phyloP scores from a whole-genome alignment of 2,888 invertebrate genomes.

The Xanthorhoe spadicearia region DNA sequence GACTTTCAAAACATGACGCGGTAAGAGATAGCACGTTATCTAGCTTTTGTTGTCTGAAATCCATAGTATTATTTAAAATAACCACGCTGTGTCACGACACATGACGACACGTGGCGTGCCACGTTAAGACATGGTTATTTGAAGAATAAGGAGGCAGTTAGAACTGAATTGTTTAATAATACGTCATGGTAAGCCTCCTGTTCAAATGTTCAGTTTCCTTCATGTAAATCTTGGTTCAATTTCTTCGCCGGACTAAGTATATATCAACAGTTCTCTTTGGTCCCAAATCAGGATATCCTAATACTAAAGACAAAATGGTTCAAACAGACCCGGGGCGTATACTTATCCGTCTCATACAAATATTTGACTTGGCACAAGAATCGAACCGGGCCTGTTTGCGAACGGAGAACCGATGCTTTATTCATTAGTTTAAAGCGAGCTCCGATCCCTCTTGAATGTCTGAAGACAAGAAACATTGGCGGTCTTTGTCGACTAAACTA shows the following conservation, averaged over 20 bases:
- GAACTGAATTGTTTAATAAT: no score
- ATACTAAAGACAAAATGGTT: conserved; percentile 40
- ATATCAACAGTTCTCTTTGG: neutral
- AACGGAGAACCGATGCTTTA: conserved; percentile 39
- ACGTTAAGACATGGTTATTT: no score
- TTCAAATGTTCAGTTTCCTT: no score
- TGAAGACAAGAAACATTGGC: neutral
- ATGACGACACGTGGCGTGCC: no score
- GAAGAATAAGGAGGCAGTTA: no score
- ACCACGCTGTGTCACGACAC: no score
- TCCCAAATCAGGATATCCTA: conserved; percentile 38
- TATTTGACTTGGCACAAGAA: conserved; percentile 44
- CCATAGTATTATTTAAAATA: no score
- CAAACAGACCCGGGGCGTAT: conserved; percentile 38
- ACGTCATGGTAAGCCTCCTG: no score
- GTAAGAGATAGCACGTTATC: no score
- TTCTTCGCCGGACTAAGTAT: conserved; percentile 10
- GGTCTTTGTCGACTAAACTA: no score
- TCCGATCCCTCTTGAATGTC: neutral
- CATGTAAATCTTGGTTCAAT: neutral
- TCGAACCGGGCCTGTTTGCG: conserved; percentile 41
- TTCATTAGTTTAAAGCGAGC: conserved; percentile 40
- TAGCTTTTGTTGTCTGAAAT: no score
- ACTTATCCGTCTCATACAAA: conserved; percentile 40
- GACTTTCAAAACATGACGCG: no score